phyloP scores from a whole-genome alignment of 2,888 invertebrate species.

The Polyommatus icarus region DNA sequence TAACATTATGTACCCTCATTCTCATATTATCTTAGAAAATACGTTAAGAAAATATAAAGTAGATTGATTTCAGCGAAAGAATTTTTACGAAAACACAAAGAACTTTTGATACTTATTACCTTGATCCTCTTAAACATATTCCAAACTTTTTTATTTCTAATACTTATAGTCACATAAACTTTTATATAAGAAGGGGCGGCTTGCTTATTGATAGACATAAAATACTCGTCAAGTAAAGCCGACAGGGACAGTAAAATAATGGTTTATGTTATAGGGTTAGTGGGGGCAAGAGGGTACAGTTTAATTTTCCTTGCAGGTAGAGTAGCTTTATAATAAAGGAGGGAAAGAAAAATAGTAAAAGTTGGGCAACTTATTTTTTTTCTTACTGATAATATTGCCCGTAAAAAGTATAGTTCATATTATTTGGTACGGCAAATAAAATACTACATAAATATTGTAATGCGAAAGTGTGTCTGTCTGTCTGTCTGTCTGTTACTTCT shows the following conservation, averaged over 20 bases:
- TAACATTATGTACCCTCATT: no score
- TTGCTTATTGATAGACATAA: slow-evolving; percentile 13
- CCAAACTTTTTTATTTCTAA: slow-evolving; percentile 2
- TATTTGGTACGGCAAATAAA: no score
- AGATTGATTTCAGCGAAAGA: not conserved
- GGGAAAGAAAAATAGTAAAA: not conserved
- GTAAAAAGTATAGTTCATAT: no score
- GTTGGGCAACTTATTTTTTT: not conserved
- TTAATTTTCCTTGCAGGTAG: not conserved
- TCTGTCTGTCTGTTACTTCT: no score
- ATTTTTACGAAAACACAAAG: not conserved
- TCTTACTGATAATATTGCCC: not conserved
- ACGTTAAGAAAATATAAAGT: no score
- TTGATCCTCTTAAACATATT: slow-evolving; percentile 8
- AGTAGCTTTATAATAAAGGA: not conserved
- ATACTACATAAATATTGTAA: no score
- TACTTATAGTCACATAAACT: slow-evolving; percentile 12
- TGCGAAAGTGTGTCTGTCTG: no score
- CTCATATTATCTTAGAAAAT: not conserved
- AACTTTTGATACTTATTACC: not conserved
- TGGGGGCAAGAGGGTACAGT: not conserved
- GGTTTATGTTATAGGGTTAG: not conserved
- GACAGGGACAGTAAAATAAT: not conserved
- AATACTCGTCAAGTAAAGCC: slow-evolving; percentile 6
- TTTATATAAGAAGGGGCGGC: not conserved